Base-by-base conservation (phyloP, 2,113 vertebrate genomes). In the Ovis canadensis region DNA sequence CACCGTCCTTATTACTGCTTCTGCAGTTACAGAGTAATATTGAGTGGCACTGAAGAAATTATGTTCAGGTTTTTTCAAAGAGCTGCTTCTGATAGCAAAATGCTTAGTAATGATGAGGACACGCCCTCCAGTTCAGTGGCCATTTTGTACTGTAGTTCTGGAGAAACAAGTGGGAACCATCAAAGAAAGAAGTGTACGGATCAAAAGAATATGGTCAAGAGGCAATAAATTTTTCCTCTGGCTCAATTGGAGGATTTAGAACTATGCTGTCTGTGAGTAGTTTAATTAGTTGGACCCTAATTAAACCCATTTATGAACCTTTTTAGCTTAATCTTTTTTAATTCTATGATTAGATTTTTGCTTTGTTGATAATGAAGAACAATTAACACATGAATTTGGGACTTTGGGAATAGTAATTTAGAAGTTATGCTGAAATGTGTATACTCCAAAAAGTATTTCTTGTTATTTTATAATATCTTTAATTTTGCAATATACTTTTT, bases 91-190 rank as follows among this genome's bases (percentile, higher is more conserved):
- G 64, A 85, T 96, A 80, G 96, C 71, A 98, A 98, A 98, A 86
- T 98, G 98, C 97, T 98, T 98, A 92, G 95, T 98, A 98, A 97
- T 94, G 96, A 88, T 90, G 91, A 55, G 96, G 97, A 90, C 97
- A 94, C 92, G 2, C 97, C 96, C 92, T 97, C 85, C 64, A 62
- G 9, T 80, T 93, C 88, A 96, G 97, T 97, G 97, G 97, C 97
- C 96, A 96, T 98, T 97, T 98, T 98, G 95, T 96, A 87, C 64
- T 87, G 29, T 95, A 85, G 78, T 84, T 90, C 94, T 97, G 84
- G 80, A 95, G 96, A 96, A 97, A 96, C 95, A 97, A 98, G 90
- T 98, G 97, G 90, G 71, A 95, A 43, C 55, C 82, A 48, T 94
- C 78, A 40, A 90, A 89, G 84, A 83, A 95, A 91, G 59, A 85